phyloP scores from a whole-genome alignment of 1,140 invertebrate species.

The Musca domestica region DNA sequence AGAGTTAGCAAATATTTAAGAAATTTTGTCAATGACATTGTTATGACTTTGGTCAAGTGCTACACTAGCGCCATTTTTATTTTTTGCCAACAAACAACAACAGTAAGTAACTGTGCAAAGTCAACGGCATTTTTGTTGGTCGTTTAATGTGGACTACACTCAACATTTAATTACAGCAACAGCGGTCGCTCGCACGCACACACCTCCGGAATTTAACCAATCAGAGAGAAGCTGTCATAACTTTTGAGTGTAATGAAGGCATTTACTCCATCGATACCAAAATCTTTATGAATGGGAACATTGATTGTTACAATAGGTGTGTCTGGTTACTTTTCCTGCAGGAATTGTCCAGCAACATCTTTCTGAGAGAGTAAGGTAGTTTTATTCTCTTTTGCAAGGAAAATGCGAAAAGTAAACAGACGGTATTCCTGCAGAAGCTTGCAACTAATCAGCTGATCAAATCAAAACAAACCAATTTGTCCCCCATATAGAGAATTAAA shows the following conservation, averaged over 20 bases:
- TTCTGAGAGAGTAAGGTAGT: too few relatives aligned
- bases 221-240: not conserved
- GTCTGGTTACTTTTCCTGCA: too few relatives aligned
- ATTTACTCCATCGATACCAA: too few relatives aligned
- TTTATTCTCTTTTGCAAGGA: too few relatives aligned
- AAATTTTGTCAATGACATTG: slow-evolving; percentile 13
- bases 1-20: not conserved
- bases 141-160: not conserved
- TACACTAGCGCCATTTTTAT: slow-evolving; percentile 15
- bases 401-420: too few relatives aligned
- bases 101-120: not conserved
- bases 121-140: not conserved
- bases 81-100: not conserved
- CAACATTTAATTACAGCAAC: not conserved
- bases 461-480: too few relatives aligned
- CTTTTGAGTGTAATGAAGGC: slow-evolving; percentile 1
- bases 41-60: not conserved
- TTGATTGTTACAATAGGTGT: too few relatives aligned
- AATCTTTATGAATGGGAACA: too few relatives aligned
- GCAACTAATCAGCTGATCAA: too few relatives aligned
- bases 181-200: not conserved
- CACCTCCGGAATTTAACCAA: slow-evolving; percentile 22
- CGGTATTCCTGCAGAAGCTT: too few relatives aligned
- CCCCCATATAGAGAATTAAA: too few relatives aligned
- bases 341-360: too few relatives aligned